A percentile compares a stretch with the other conserved stretches of the same genome.
phyloP scores from a whole-genome alignment of 2,888 invertebrate species.

The Drymonia ruficornis region DNA sequence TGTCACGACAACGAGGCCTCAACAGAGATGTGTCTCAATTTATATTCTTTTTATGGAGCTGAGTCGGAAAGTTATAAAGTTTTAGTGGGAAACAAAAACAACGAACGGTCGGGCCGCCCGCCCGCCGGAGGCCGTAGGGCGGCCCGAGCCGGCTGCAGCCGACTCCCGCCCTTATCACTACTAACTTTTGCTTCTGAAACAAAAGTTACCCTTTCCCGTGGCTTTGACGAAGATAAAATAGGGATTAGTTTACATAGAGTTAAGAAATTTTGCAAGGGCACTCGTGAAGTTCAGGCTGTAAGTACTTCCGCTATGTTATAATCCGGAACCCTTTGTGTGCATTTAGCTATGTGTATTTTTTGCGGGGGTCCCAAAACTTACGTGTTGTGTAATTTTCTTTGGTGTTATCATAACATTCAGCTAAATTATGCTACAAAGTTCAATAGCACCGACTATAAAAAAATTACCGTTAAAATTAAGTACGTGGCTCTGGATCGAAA shows the following conservation, averaged over 20 bases:
- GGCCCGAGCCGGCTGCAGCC: background rate
- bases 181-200: slow-evolving; percentile 12
- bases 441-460: background rate
- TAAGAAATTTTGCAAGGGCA: background rate
- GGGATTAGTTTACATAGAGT: slow-evolving; percentile 15
- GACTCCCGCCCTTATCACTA: slow-evolving; percentile 9
- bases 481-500: background rate
- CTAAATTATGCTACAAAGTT: background rate
- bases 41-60: slow-evolving; percentile 53
- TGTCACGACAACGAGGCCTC: slow-evolving; percentile 34
- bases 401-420: too few relatives aligned
- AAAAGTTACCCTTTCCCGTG: slow-evolving; percentile 12
- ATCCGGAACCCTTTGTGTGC: background rate
- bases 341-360: background rate
- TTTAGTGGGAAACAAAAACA: slow-evolving; percentile 44
- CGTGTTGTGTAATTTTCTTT: too few relatives aligned
- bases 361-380: background rate
- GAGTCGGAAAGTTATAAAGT: slow-evolving; percentile 46
- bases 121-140: background rate
- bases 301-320: slow-evolving; percentile 1
- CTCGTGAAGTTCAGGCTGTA: slow-evolving; percentile 10
- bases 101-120: slow-evolving; percentile 22
- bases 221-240: slow-evolving; percentile 18
- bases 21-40: slow-evolving; percentile 44
- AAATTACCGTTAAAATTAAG: background rate